These are phyloP conservation scores for Gobionotothen gibberifrons DNA, from an alignment of 2,797 vertebrate species.

Conservation along the genomic window DNA sequence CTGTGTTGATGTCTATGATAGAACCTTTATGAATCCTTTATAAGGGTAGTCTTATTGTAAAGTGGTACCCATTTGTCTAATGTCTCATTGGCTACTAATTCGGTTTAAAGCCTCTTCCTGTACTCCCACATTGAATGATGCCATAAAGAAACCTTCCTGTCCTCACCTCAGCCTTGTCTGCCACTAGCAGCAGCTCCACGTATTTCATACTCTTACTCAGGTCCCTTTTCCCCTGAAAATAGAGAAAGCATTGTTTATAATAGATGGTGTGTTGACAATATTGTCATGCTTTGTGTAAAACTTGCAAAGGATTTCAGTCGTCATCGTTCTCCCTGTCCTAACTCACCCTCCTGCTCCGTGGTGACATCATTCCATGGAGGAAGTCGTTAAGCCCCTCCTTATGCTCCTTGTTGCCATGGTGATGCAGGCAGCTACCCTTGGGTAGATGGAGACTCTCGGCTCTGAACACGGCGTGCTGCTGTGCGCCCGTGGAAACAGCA, in stretches of 20 bases:
- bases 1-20: too few relatives aligned
- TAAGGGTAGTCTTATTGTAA: too few relatives aligned
- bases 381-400: conserved; percentile 69
- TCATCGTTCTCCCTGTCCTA: background rate
- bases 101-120: background rate
- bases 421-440: conserved; percentile 84
- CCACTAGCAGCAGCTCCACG: conserved; percentile 94
- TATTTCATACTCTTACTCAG: conserved; percentile 89
- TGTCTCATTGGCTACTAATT: too few relatives aligned
- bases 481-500: conserved; percentile 64
- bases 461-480: conserved; percentile 89
- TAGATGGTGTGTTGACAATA: background rate
- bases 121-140: background rate
- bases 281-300: background rate
- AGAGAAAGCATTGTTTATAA: conserved; percentile 13
- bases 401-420: conserved; percentile 52
- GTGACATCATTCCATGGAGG: conserved; percentile 75
- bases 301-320: background rate
- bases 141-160: background rate
- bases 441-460: conserved; percentile 85
- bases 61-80: too few relatives aligned
- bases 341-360: conserved; percentile 71
- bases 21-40: too few relatives aligned
- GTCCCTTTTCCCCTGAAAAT: conserved; percentile 88
- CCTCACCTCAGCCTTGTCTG: conserved; percentile 95